Evolutionary conservation across 2,888 invertebrate species (phyloP), one percentile per base, ranked within the genome.

Genomic region (Clivina fossor): DNA sequence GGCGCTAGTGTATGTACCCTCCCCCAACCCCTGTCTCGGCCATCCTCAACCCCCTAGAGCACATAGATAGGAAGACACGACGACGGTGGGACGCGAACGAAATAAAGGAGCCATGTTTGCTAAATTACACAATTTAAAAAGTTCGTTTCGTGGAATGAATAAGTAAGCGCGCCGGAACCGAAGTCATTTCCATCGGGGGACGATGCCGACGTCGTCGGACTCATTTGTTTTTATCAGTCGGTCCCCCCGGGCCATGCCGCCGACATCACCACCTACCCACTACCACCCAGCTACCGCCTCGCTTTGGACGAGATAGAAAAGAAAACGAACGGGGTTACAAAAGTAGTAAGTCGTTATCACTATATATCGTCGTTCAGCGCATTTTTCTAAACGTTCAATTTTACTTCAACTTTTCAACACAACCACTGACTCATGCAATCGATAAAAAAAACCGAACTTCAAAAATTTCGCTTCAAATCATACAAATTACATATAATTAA

Each of bases 121-220:
- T 73, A 74, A 75, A 74, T 74, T 74, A 71, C 72, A 71, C 73
- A 73, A 74, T 74, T 75, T 74, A 74, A 74, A 68, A 75, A 74
- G 73, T 73, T 73, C 70, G 69, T 68, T 69, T 71, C 75, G 74
- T 73, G 74, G 71, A 74, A 74, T 73, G 74, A 74, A 75, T 74
- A 74, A 74, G 71, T 73, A 71, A 71, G 68, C 65, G 69, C 68
- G 66, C 63, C 64, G 44, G 54, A 54, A 44, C 61, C 56, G 56
- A 61, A 60, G 58, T 60, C 60, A 60, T 61, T 58, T 60, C 59
- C 55, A 47, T 47, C 47, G 55, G 46, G 47, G 55, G 47, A 40
- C 47, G 20, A 16, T 28, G 13, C 40, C 40, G 13, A 44, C 62
- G 69, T 68, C 69, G 69, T 68, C 69, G 68, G 65, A 63, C 71